Evolutionary conservation across 2,888 invertebrate genomes (phyloP), one percentile per base, ranked within the genome.

Genomic region (Atethmia centrago): DNA sequence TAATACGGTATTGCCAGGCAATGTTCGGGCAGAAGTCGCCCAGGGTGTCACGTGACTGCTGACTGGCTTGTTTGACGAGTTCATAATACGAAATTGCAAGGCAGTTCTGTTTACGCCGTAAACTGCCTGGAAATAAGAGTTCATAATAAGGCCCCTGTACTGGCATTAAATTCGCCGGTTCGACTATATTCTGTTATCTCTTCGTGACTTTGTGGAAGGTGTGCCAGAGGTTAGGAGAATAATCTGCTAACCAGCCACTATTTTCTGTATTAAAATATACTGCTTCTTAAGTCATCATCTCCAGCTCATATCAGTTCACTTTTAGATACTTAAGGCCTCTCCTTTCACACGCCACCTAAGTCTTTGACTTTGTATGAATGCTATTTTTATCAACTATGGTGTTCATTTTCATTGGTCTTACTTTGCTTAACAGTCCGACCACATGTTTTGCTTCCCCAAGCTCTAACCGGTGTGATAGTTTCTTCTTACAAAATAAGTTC

Each of bases 111-210:
- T n/a, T n/a, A n/a, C n/a, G n/a, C n/a, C n/a, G n/a, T n/a, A n/a
- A n/a, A n/a, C n/a, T n/a, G n/a, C n/a, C n/a, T n/a, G n/a, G n/a
- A n/a, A n/a, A n/a, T n/a, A n/a, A n/a, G n/a, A n/a, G n/a, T n/a
- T n/a, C n/a, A n/a, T n/a, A n/a, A n/a, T n/a, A n/a, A n/a, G n/a
- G n/a, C n/a, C n/a, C n/a, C 31, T 47, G 73, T 82, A 59, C 53
- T 49, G 49, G 40, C 79, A 74, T 69, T 74, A 79, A 63, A 74
- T 74, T 77, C 53, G 25, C 67, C n/a, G 59, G 58, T 82, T 83
- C 74, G 79, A 87, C 86, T 84, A 82, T 75, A 82, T 87, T 87
- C 83, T 76, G 80, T 87, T 88, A 85, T 85, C 76, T 84, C n/a
- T 59, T 59, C 53, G 79, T 71, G 40, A 47, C 40, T 79, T 77